phyloP scores from a whole-genome alignment of 1,140 invertebrate species.

The Philotrypesis tridentata region DNA sequence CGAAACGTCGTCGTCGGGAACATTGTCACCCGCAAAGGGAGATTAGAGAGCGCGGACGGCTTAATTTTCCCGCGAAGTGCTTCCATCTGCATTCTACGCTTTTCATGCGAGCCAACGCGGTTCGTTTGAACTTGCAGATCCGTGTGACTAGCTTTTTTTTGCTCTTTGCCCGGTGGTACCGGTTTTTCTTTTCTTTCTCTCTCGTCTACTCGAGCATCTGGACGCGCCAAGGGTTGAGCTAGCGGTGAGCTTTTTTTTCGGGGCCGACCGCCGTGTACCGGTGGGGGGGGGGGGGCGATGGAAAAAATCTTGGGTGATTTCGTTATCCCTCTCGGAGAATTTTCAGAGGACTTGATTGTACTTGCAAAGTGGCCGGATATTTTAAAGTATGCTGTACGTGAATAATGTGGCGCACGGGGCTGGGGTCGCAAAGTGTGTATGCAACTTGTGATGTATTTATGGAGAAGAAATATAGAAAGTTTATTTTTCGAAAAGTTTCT shows the following conservation, averaged over 20 bases:
- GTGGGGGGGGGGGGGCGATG: no score
- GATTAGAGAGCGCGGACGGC: conserved; percentile 26
- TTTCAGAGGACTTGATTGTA: not conserved
- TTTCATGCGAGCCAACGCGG: not conserved
- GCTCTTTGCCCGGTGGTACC: not conserved
- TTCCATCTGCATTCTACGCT: conserved; percentile 27
- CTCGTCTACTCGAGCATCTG: not conserved
- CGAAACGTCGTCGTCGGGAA: no score
- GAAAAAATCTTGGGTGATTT: not conserved
- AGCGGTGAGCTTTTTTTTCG: not conserved
- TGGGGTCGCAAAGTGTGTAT: not conserved
- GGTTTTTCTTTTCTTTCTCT: not conserved
- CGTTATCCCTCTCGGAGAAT: not conserved
- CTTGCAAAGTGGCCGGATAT: not conserved
- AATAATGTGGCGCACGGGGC: no score
- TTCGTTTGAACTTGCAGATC: conserved; percentile 9
- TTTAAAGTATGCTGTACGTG: not conserved
- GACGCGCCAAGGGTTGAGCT: not conserved
- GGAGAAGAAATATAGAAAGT: no score
- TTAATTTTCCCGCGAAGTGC: conserved; percentile 27
- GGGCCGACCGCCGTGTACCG: not conserved
- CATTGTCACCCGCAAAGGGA: conserved; percentile 28
- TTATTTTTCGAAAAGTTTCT: no score
- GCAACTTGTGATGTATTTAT: not conserved
- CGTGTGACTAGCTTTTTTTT: not conserved